These are phyloP conservation scores for Oceanodroma tethys DNA, from an alignment of 2,113 vertebrate species.

Conservation along the genomic window DNA sequence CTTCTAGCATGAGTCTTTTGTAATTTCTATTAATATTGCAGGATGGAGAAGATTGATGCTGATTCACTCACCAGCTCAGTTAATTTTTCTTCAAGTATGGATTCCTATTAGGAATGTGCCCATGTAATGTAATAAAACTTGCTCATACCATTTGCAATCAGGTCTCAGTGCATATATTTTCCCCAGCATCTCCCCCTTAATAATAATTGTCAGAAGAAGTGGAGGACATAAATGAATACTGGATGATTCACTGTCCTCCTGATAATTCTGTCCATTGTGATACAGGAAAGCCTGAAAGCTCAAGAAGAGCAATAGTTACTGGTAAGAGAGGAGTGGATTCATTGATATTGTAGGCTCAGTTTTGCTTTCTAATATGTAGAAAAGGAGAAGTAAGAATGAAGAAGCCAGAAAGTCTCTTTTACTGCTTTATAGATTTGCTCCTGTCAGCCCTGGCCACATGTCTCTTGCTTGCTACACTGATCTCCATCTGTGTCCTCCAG, in stretches of 20 bases:
- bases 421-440: neutral
- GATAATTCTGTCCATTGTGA: neutral
- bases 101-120: slow-evolving; percentile 15
- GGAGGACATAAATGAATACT: neutral
- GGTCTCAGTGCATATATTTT: neutral
- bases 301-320: neutral
- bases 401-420: neutral
- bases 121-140: slow-evolving; percentile 19
- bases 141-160: neutral
- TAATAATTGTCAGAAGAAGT: slow-evolving; percentile 22
- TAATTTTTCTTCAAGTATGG: slow-evolving; percentile 62
- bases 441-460: neutral
- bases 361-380: neutral
- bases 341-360: neutral
- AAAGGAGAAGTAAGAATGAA: neutral
- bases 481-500: neutral
- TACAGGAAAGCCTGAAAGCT: neutral
- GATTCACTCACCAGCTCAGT: slow-evolving; percentile 34
- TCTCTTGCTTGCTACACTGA: neutral
- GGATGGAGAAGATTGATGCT: slow-evolving; percentile 51
- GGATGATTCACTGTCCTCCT: neutral
- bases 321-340: neutral
- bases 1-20: slow-evolving; percentile 59
- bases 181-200: neutral
- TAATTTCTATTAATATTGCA: slow-evolving; percentile 69